Percentiles rank a stretch among this genome's conserved stretches.
These are phyloP conservation scores for Rapana venosa DNA, from an alignment of 2,888 invertebrate genomes.

Conservation along the genomic window DNA sequence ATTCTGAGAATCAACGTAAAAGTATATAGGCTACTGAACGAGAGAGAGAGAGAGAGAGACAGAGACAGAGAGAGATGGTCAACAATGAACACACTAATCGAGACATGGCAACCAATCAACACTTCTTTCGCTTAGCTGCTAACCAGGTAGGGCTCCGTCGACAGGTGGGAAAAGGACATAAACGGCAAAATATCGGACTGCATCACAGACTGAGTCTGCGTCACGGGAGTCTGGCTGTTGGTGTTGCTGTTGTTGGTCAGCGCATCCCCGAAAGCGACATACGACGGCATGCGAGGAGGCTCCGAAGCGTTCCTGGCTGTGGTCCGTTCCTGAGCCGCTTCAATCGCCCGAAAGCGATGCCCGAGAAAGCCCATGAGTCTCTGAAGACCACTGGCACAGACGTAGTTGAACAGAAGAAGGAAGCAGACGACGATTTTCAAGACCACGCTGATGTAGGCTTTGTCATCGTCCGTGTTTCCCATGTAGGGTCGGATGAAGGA, in stretches of 20 bases:
- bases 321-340: not conserved
- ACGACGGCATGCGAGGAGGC: not conserved
- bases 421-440: conserved; percentile 20
- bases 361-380: not conserved
- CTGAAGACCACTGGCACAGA: conserved; percentile 27
- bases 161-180: conserved; percentile 6
- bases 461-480: conserved; percentile 8
- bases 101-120: not conserved
- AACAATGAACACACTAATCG: not conserved
- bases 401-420: conserved; percentile 31
- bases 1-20: no score
- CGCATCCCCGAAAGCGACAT: not conserved
- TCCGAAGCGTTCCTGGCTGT: not conserved
- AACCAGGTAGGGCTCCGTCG: not conserved
- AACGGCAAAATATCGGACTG: conserved; percentile 14
- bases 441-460: not conserved
- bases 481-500: conserved; percentile 34
- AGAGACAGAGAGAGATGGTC: no score
- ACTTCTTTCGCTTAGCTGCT: not conserved
- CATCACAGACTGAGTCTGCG: conserved; percentile 21
- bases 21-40: no score
- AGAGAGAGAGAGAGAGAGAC: no score
- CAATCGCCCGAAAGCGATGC: no score
- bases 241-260: conserved; percentile 36
- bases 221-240: conserved; percentile 38